A percentile compares a stretch with the other conserved stretches of the same genome.
phyloP scores from a whole-genome alignment of 2,113 vertebrate species.

The Pitta sordida region DNA sequence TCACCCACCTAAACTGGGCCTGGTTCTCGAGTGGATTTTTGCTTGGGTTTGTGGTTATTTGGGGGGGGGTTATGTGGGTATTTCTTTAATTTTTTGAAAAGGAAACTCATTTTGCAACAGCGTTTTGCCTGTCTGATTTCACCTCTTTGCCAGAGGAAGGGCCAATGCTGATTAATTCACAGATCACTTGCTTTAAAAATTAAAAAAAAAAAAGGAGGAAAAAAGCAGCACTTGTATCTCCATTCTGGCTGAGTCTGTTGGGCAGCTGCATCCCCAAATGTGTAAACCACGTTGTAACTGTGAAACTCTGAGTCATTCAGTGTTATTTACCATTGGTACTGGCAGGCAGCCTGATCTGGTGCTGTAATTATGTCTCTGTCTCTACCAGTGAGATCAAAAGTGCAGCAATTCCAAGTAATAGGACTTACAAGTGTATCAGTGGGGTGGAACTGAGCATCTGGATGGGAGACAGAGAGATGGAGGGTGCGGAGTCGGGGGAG shows the following conservation, averaged over 20 bases:
- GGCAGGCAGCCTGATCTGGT: slow-evolving; percentile 53
- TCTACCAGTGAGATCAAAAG: slow-evolving; percentile 65
- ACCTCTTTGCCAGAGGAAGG: not conserved
- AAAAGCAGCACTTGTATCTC: not conserved
- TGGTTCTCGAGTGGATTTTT: not conserved
- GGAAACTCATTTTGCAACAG: not conserved
- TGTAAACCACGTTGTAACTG: slow-evolving; percentile 55
- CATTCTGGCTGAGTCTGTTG: slow-evolving; percentile 43
- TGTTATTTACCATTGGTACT: slow-evolving; percentile 69
- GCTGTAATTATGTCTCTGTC: slow-evolving; percentile 63
- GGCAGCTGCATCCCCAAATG: slow-evolving; percentile 62
- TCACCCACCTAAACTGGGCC: rapidly evolving
- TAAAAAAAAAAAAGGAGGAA: too few relatives aligned
- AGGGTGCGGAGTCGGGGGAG: slow-evolving; percentile 24
- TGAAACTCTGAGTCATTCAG: slow-evolving; percentile 60
- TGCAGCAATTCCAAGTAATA: slow-evolving; percentile 64
- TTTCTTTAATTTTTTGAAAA: not conserved
- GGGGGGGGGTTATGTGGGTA: not conserved
- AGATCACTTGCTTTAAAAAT: not conserved
- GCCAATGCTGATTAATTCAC: not conserved
- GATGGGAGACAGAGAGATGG: slow-evolving; percentile 45
- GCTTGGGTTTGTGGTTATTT: not conserved
- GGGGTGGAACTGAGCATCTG: slow-evolving; percentile 53
- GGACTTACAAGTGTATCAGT: slow-evolving; percentile 51
- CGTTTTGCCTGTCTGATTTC: not conserved